These are phyloP conservation scores for Sebastes kiyomatsui DNA, from an alignment of 2,797 vertebrate species.

Conservation along the genomic window DNA sequence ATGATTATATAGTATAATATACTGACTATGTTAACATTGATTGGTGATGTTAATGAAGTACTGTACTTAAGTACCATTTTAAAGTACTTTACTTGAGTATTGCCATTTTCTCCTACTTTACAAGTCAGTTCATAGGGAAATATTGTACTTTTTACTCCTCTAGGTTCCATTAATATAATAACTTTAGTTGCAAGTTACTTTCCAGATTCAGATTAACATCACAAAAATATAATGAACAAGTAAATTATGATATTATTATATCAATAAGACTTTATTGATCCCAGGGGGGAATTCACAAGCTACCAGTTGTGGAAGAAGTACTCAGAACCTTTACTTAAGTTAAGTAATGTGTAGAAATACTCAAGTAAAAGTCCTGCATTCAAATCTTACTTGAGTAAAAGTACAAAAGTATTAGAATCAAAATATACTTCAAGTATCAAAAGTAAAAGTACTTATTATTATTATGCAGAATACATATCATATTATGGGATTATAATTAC, in stretches of 20 bases:
- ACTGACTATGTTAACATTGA: neutral
- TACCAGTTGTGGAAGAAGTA: too few species aligned
- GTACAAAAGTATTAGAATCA: too few species aligned
- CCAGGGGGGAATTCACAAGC: too few species aligned
- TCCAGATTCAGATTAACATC: neutral
- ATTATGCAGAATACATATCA: too few species aligned
- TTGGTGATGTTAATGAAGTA: neutral
- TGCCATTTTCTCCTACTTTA: neutral
- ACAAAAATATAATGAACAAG: neutral
- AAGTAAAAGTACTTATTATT: too few species aligned
- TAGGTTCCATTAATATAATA: neutral
- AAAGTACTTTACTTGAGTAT: neutral
- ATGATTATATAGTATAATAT: neutral
- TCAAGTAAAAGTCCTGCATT: too few species aligned
- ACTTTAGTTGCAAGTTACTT: neutral
- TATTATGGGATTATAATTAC: accelerated
- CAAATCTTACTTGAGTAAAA: too few species aligned
- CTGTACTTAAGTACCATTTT: neutral
- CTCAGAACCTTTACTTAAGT: too few species aligned
- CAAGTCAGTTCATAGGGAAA: neutral
- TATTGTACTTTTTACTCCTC: neutral
- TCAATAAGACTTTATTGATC: neutral
- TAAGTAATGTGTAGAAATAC: too few species aligned
- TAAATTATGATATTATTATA: neutral
- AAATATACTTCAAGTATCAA: too few species aligned